phyloP scores from a whole-genome alignment of 2,888 invertebrate species.

The Limnephilus lunatus region DNA sequence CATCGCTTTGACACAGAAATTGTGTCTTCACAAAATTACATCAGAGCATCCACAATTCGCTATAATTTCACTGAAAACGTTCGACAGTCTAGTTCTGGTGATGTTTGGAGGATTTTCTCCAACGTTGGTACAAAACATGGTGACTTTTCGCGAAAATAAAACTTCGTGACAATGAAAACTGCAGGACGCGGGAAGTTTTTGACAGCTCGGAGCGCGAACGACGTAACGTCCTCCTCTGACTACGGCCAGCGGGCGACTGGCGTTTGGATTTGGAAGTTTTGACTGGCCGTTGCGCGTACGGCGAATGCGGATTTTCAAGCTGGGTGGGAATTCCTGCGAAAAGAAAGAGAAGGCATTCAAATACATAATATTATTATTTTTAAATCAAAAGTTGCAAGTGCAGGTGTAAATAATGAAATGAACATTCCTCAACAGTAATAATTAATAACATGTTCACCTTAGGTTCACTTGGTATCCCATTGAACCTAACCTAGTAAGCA shows the following conservation, averaged over 20 bases:
- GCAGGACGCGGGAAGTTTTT: constrained; percentile 13
- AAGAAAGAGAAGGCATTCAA: constrained; percentile 57
- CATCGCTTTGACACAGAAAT: constrained; percentile 45
- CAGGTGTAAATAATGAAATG: background rate
- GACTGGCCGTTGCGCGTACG: constrained; percentile 20
- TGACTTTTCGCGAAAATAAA: constrained; percentile 17
- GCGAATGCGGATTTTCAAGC: constrained; percentile 58
- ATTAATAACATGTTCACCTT: background rate
- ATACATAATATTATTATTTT: background rate
- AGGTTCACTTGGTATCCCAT: background rate
- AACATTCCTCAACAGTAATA: background rate
- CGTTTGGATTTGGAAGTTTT: constrained; percentile 11
- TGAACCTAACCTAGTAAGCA: background rate
- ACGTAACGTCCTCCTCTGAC: constrained; percentile 56
- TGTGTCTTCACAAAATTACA: constrained; percentile 51
- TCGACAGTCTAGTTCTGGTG: constrained; percentile 4
- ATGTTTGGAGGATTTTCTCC: background rate
- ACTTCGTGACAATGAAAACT: constrained; percentile 13
- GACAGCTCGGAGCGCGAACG: constrained; percentile 25
- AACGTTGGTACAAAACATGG: background rate
- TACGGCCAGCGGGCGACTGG: constrained; percentile 61
- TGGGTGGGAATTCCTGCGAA: constrained; percentile 59
- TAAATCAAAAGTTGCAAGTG: constrained; percentile 5
- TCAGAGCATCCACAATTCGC: constrained; percentile 28
- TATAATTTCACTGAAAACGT: constrained; percentile 12